Evolutionary conservation across 2,797 vertebrate species (phyloP).

Genomic region (Oryzias dopingdopingensis): DNA sequence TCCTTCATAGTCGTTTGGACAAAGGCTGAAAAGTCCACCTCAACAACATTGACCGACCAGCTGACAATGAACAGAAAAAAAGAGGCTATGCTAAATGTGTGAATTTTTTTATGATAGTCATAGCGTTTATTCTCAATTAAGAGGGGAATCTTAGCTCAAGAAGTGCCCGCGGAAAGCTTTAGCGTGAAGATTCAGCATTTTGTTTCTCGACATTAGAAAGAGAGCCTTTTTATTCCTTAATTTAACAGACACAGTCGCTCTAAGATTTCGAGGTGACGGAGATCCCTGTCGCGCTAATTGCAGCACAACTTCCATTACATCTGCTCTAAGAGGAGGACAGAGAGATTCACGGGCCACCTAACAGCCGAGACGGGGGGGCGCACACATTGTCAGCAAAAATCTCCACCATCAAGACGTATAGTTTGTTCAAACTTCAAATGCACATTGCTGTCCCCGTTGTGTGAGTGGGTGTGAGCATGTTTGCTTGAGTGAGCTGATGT

Average conservation of each 20-base stretch:
- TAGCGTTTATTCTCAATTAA: conserved; percentile 85
- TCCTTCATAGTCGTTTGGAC: conserved; percentile 82
- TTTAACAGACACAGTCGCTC: conserved; percentile 63
- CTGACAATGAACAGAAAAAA: conserved; percentile 58
- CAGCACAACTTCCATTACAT: conserved; percentile 76
- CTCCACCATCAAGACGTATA: conserved; percentile 40
- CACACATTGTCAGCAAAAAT: conserved; percentile 27
- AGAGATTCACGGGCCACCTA: conserved; percentile 56
- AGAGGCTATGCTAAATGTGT: conserved; percentile 87
- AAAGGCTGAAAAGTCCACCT: conserved; percentile 55
- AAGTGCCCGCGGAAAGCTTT: conserved; percentile 87
- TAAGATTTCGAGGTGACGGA: conserved; percentile 53
- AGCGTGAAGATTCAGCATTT: conserved; percentile 80
- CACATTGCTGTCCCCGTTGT: conserved; percentile 59
- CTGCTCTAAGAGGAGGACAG: conserved; percentile 51
- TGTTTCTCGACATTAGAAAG: conserved; percentile 86
- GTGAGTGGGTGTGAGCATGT: conserved; percentile 17
- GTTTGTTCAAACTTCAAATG: conserved; percentile 7
- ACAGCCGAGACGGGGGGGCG: conserved; percentile 38
- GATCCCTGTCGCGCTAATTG: conserved; percentile 70
- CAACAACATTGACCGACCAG: conserved; percentile 79
- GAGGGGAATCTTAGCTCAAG: conserved; percentile 88
- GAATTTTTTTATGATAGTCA: conserved; percentile 72
- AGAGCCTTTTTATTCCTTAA: conserved; percentile 73
- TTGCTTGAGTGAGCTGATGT: conserved; percentile 48